A percentile compares a stretch with the other conserved stretches of the same genome.
phyloP scores from a whole-genome alignment of 2,888 invertebrate genomes.

The Drosophila barbarae region DNA sequence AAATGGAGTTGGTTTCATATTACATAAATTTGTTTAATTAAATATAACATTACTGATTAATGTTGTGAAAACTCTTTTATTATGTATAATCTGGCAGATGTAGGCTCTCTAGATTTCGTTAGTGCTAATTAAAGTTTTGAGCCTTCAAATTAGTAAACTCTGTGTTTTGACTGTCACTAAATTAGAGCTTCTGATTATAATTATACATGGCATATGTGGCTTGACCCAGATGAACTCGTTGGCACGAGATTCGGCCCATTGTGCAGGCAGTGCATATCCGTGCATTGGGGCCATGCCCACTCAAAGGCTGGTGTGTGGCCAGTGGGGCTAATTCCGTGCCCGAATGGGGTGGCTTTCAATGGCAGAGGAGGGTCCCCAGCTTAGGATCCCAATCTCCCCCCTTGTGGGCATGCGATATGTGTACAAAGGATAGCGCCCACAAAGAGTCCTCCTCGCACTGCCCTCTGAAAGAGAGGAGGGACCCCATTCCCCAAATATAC shows the following conservation, averaged over 20 bases:
- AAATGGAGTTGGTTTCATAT: no score
- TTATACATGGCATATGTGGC: not conserved
- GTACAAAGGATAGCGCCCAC: conserved; percentile 56
- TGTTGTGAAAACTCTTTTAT: not conserved
- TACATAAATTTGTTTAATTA: no score
- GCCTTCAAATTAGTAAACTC: conserved; percentile 1
- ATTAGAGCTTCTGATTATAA: not conserved
- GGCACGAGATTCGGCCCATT: conserved; percentile 26
- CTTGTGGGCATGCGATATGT: conserved; percentile 54
- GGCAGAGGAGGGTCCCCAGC: conserved; percentile 15
- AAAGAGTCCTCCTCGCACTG: conserved; percentile 5
- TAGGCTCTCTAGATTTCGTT: not conserved
- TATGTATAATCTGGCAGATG: not conserved
- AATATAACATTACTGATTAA: not conserved
- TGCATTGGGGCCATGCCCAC: conserved; percentile 60
- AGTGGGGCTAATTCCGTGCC: conserved; percentile 67
- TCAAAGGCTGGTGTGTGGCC: conserved; percentile 60
- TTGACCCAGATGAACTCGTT: conserved; percentile 7
- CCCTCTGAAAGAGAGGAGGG: not conserved
- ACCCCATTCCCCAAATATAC: conserved; percentile 15
- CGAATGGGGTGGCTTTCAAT: conserved; percentile 58
- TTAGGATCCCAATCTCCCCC: conserved; percentile 6
- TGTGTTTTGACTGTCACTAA: not conserved
- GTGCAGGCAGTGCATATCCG: conserved; percentile 48
- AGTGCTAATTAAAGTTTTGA: conserved; percentile 7